phyloP scores from a whole-genome alignment of 1,140 invertebrate genomes.

The Leptinotarsa lineolata region DNA sequence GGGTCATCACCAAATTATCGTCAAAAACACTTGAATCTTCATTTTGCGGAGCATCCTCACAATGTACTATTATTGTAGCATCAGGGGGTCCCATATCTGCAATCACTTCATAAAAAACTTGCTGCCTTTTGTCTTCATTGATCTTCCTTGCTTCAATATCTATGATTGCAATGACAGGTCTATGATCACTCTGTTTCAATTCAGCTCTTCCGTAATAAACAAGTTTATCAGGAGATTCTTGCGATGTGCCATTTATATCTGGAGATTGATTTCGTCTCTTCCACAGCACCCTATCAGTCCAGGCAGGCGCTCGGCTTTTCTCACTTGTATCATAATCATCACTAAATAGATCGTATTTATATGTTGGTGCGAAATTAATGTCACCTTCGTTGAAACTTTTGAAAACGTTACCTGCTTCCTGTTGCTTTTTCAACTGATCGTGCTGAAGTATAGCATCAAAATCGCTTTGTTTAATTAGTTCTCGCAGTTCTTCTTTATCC shows the following conservation, averaged over 20 bases:
- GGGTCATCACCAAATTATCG: slow-evolving; percentile 72
- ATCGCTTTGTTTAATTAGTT: slow-evolving; percentile 78
- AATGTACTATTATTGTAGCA: slow-evolving; percentile 85
- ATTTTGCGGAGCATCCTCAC: slow-evolving; percentile 34
- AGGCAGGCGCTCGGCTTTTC: slow-evolving; percentile 94
- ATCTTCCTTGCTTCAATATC: slow-evolving; percentile 86
- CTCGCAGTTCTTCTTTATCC: slow-evolving; percentile 92
- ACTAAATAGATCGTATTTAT: slow-evolving; percentile 98
- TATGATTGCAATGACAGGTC: slow-evolving; percentile 88
- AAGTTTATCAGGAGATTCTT: slow-evolving; percentile 70
- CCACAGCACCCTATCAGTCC: slow-evolving; percentile 97
- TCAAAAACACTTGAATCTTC: slow-evolving; percentile 63
- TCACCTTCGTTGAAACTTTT: slow-evolving; percentile 92
- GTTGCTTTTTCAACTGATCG: slow-evolving; percentile 89
- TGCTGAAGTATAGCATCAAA: slow-evolving; percentile 76
- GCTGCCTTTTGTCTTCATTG: slow-evolving; percentile 71
- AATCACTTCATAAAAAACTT: slow-evolving; percentile 84
- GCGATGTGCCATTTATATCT: slow-evolving; percentile 58
- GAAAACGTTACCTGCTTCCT: slow-evolving; percentile 86
- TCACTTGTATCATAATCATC: slow-evolving; percentile 99
- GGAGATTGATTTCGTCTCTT: slow-evolving; percentile 74
- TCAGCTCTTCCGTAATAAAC: slow-evolving; percentile 91
- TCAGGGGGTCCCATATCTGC: slow-evolving; percentile 90
- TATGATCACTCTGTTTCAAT: slow-evolving; percentile 97
- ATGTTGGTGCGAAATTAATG: slow-evolving; percentile 93